Evolutionary conservation across 2,888 invertebrate genomes (phyloP), one percentile per base, ranked within the genome.

Genomic region (Agrotis segetum): DNA sequence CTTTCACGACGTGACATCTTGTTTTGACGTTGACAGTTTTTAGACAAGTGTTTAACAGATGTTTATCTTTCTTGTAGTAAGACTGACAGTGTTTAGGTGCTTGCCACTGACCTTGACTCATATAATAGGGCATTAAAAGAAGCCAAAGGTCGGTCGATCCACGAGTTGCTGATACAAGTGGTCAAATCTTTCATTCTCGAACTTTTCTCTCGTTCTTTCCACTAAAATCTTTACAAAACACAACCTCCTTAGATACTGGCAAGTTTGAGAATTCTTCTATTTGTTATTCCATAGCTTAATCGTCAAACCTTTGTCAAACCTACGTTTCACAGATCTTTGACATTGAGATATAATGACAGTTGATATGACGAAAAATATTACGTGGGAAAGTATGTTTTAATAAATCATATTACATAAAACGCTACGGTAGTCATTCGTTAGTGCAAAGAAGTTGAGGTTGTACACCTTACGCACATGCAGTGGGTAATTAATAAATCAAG

Each of bases 381-480:
- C 34, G 4, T 40, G 16, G n/a, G 46, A 50, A 58, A 62, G n/a
- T n/a, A 3, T 62, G 16, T 34, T 62, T 55, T 53, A 24, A 3
- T 40, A 34, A 7, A 40, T 40, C 1, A 11, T 2, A 40, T 40
- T 11, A 9, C 9, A 9, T 40, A 40, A 34, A 11, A 40, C 34
- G 34, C 6, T 7, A 16, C 16, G 19, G 24, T 67, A 29, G n/a
- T 72, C 44, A 49, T 71, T 44, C 29, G 21, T 24, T 50, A 47
- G 5, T 34, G 44, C 19, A 16, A 49, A 16, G 21, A 24, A 58
- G 63, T 34, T 17, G 21, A 17, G 50, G 24, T 47, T 14, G 24
- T 50, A 47, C n/a, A 58, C 16, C 19, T 14, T 29, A 24, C 46
- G 14, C 19, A 17, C 19, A 6, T 49, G 44, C n/a, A 56, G 29